Evolutionary conservation across 2,797 vertebrate genomes (phyloP).

Genomic region (Tokudaia muenninki): DNA sequence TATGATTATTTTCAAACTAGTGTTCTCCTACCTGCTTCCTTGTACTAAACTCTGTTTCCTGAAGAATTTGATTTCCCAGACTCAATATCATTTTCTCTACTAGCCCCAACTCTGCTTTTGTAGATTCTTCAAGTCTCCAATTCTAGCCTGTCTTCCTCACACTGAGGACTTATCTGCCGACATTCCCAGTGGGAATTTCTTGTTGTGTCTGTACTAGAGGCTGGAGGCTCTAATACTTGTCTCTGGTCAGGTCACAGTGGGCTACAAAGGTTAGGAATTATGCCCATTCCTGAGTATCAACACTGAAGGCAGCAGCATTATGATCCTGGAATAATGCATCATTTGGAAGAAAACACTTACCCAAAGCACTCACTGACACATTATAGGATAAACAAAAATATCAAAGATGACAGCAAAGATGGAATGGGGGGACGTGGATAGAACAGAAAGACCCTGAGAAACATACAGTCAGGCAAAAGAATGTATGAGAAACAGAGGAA

Average conservation of each 20-base stretch:
- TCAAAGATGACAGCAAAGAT: neutral
- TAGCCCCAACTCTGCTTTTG: neutral
- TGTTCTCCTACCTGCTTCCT: constrained; percentile 11
- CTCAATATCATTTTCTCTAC: neutral
- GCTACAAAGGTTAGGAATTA: neutral
- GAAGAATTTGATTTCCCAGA: neutral
- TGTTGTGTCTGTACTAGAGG: rapidly evolving
- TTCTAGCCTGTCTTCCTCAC: neutral
- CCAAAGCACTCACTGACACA: neutral
- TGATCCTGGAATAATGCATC: neutral
- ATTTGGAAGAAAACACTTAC: neutral
- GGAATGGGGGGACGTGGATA: neutral
- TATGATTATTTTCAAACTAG: neutral
- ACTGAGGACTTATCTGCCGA: neutral
- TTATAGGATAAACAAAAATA: neutral
- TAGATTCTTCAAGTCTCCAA: neutral
- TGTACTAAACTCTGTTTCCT: neutral
- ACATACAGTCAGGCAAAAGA: neutral
- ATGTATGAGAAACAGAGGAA: rapidly evolving
- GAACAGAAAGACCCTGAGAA: neutral
- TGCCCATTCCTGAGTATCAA: rapidly evolving
- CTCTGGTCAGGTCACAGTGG: rapidly evolving
- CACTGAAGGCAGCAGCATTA: rapidly evolving
- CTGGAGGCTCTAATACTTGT: neutral
- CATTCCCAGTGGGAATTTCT: rapidly evolving